Base-by-base conservation (phyloP, 2,113 vertebrate species). In the Oncorhynchus nerka region DNA sequence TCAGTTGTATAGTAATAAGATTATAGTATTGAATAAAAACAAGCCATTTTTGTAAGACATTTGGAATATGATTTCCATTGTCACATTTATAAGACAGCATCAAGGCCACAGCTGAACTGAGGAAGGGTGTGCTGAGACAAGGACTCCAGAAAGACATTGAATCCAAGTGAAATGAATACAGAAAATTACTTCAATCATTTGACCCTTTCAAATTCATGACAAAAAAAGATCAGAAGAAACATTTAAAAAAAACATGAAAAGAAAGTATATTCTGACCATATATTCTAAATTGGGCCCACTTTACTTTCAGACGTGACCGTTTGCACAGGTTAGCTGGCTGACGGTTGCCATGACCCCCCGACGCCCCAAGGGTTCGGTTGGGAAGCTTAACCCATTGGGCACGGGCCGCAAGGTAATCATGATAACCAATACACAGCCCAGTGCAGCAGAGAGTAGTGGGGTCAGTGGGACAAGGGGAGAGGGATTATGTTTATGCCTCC, bases 311-410 rank as follows among this genome's bases (percentile, higher is more conserved):
- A 26, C 77, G 77, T 75, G 79, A 82, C 78, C 65, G 79, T 79
- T 64, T 87, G 85, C 87, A 69, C 89, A 80, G 77, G 76, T 84
- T 57, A 80, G 86, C 90, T 93, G 87, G 70, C 90, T 87, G 39
- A 73, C 74, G 49, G 74, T 74, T 78, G 76, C 85, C 59, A 71
- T 72, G 79, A 80, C 81, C 19, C 77, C 83, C 86, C 74, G 79
- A 74, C 79, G 68, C 74, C 69, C 22, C 39, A 76, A 79, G 75
- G 80, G 82, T 83, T 86, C 91, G 90, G 81, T 88, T 85, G 86
- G 81, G 79, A 90, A 90, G 87, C 88, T 83, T 79, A 88, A 74
- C 72, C 86, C 74, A 67, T 22, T 24, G 24, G 73, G 68, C 77
- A 76, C 73, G 72, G 89, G 85, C 75, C 3, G 66, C 74, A 75